Evolutionary conservation across 92 coral and sea anemone species (phyloP).

Genomic region (Zoanthus gigantus): DNA sequence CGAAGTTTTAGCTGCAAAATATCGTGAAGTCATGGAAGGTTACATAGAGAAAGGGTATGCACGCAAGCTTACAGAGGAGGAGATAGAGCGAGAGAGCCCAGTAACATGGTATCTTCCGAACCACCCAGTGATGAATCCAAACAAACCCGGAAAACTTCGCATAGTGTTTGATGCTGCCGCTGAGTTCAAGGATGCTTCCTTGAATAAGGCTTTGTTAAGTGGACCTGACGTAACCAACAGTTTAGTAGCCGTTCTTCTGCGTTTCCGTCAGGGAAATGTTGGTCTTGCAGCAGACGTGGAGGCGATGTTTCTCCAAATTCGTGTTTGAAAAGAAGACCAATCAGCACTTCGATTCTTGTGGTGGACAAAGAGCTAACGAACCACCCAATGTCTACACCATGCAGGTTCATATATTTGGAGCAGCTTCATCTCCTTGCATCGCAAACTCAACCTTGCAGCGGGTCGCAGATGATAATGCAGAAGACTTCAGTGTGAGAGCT

Average conservation of each 20-base stretch:
- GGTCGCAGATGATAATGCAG: constrained; percentile 58
- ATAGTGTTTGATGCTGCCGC: constrained; percentile 66
- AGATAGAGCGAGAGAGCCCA: constrained; percentile 23
- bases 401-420: constrained; percentile 75
- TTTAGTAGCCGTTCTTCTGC: constrained; percentile 62
- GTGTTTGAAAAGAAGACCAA: constrained; percentile 64
- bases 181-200: constrained; percentile 54
- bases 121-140: constrained; percentile 64
- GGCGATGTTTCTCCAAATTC: constrained; percentile 71
- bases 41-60: constrained; percentile 63
- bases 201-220: constrained; percentile 53
- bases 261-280: constrained; percentile 60
- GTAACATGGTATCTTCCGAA: constrained; percentile 62
- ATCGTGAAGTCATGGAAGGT: constrained; percentile 57
- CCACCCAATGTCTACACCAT: constrained; percentile 61
- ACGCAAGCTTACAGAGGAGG: constrained; percentile 56
- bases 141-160: constrained; percentile 66
- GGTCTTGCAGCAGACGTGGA: constrained; percentile 70
- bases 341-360: constrained; percentile 60
- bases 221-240: constrained; percentile 70
- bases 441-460: constrained; percentile 66
- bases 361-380: constrained; percentile 14
- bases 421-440: constrained; percentile 65
- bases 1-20: constrained; percentile 41
- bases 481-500: constrained; percentile 45